Base-by-base conservation (phyloP, 2,888 invertebrate genomes). In the Plagiodera versicolora region DNA sequence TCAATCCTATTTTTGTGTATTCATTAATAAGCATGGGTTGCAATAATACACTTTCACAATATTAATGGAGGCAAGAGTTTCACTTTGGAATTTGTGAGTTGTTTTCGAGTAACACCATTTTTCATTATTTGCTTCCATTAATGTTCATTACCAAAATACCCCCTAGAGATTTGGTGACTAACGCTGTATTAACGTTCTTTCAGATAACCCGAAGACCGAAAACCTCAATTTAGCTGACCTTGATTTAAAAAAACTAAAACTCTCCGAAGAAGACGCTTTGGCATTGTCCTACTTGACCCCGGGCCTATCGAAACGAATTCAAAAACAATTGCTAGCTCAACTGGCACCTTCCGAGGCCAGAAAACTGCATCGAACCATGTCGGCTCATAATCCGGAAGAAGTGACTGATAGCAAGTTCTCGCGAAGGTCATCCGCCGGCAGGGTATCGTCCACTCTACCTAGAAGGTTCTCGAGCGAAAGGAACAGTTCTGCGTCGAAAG, bases 211-310 rank as follows among this genome's bases (percentile, higher is more conserved):
- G 69, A 75, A 72, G 70, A 74, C 72, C 67, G 77, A 78, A 75
- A 77, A 78, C 77, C 78, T 80, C 75, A 79, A 80, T 76, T 78
- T 80, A 77, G 75, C 78, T 69, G 80, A 80, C 78, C 82, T 89
- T 77, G 88, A 89, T 80, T 80, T 89, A 72, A 87, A 87, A 74
- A 84, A 87, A 71, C 83, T 89, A 72, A 85, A 87, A 78, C 81
- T 89, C 63, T 86, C 87, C 68, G 88, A 89, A 79, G 86, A 86
- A 74, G 89, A 89, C 82, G 82, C 88, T 73, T 85, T 87, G 75
- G 86, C 88, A 65, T 81, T 89, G 68, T 88, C 87, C 19, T 87
- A 85, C 69, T 83, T 89, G 68, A 89, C 89, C 69, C 89, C 89
- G 30, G 89, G 86, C 67, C 82, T 89, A 70, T 87, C 89, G 67